Percentiles rank a stretch among this genome's conserved stretches.
Evolutionary conservation across 2,888 invertebrate species (phyloP).

Genomic region (Punctoribates punctum): DNA sequence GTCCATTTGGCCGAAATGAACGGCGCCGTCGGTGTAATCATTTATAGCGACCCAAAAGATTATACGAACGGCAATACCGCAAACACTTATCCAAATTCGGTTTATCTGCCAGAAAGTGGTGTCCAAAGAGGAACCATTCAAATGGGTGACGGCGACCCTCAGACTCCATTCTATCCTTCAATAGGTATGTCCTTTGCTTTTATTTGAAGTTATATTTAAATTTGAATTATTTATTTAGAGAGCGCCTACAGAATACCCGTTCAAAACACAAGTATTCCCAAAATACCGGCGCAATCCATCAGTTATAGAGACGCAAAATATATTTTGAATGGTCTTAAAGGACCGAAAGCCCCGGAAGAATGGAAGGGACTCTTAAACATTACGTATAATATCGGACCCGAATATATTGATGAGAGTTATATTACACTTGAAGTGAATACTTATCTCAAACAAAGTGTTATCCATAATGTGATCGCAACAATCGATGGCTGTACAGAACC

Average conservation of each 20-base stretch:
- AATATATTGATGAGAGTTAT: conserved; percentile 39
- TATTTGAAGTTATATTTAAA: background rate
- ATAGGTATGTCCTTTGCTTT: background rate
- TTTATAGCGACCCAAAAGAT: conserved; percentile 23
- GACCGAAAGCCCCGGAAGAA: conserved; percentile 43
- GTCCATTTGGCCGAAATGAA: conserved; percentile 50
- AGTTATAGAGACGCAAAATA: conserved; percentile 47
- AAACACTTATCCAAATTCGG: conserved; percentile 14
- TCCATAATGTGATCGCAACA: conserved; percentile 52
- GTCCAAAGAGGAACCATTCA: conserved; percentile 14
- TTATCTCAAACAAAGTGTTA: conserved; percentile 41
- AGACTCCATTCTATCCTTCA: conserved; percentile 15
- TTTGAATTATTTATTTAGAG: background rate
- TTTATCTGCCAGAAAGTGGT: conserved; percentile 19
- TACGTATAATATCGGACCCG: conserved; percentile 46
- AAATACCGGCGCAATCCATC: conserved; percentile 48
- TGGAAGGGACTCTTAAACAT: conserved; percentile 46
- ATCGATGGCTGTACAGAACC: conserved; percentile 51
- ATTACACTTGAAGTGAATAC: conserved; percentile 44
- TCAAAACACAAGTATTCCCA: background rate
- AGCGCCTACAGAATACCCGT: conserved; percentile 4
- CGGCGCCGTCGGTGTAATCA: conserved; percentile 48
- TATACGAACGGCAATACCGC: background rate
- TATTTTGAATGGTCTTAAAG: conserved; percentile 43
- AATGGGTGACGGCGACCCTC: background rate